Evolutionary conservation across 2,113 vertebrate species (phyloP).

Genomic region (Muntiacus muntjak): DNA sequence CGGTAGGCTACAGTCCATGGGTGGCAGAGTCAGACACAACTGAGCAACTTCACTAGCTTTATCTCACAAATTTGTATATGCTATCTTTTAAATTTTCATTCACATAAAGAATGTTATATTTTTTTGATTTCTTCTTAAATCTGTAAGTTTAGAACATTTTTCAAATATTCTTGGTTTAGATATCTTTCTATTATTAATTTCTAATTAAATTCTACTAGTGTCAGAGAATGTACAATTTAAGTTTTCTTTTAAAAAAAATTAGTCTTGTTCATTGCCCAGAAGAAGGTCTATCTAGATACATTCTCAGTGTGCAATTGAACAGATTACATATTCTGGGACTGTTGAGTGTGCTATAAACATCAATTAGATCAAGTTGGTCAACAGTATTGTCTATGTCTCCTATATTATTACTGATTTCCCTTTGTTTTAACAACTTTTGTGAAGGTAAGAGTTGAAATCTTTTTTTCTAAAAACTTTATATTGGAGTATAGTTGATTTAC

Average conservation of each 20-base stretch:
- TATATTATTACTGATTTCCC: not conserved
- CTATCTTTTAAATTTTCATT: not conserved
- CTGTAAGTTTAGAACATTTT: not conserved
- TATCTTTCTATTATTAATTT: not conserved
- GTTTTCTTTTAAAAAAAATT: not conserved
- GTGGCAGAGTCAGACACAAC: too few species aligned
- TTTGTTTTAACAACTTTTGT: not conserved
- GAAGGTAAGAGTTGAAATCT: not conserved
- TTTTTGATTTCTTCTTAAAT: not conserved
- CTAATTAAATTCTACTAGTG: not conserved
- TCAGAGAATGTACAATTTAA: not conserved
- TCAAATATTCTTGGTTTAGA: not conserved
- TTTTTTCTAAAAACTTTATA: not conserved
- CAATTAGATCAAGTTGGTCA: not conserved
- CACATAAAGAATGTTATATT: not conserved
- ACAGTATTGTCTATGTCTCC: not conserved
- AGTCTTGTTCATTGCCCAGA: not conserved
- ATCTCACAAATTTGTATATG: not conserved
- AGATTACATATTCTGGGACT: not conserved
- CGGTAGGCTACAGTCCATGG: too few species aligned
- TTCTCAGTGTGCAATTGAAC: not conserved
- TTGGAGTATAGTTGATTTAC: not conserved
- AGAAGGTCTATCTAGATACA: not conserved
- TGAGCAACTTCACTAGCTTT: not conserved
- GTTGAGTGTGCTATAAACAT: not conserved